A percentile compares a stretch with the other conserved stretches of the same genome.
Evolutionary conservation across 2,888 invertebrate species (phyloP).

Genomic region (Mycalesis mineus): DNA sequence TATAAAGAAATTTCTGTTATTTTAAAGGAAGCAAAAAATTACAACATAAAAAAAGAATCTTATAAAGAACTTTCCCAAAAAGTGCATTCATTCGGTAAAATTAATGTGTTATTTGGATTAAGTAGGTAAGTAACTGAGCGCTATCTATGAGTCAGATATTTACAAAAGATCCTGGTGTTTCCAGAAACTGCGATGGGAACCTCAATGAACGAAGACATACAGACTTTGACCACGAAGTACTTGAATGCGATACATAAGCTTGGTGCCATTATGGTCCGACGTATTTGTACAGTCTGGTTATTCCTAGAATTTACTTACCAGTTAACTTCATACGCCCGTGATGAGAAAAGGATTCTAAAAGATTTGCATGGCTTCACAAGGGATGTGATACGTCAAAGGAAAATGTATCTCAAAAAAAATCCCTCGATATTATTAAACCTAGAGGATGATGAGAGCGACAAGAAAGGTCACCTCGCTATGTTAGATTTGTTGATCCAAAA

Average conservation of each 20-base stretch:
- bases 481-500: conserved; percentile 80
- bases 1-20: too few relatives aligned
- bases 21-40: too few relatives aligned
- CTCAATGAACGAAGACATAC: conserved; percentile 23
- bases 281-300: conserved; percentile 27
- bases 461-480: conserved; percentile 75
- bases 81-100: too few relatives aligned
- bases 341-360: conserved; percentile 17
- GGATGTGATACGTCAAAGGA: conserved; percentile 27
- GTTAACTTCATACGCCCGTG: conserved; percentile 6
- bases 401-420: conserved; percentile 25
- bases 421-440: conserved; percentile 2
- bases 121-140: too few relatives aligned
- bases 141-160: too few relatives aligned
- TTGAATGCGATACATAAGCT: conserved; percentile 24
- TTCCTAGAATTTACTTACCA: conserved; percentile 18
- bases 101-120: too few relatives aligned
- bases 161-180: too few relatives aligned
- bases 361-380: conserved; percentile 28
- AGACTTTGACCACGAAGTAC: conserved; percentile 24
- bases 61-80: too few relatives aligned
- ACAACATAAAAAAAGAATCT: too few relatives aligned
- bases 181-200: conserved; percentile 32
- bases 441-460: conserved; percentile 34
- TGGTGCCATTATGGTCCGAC: conserved; percentile 16